Base-by-base conservation (phyloP, 2,113 vertebrate genomes). In the Andinoacara biseriatus region DNA sequence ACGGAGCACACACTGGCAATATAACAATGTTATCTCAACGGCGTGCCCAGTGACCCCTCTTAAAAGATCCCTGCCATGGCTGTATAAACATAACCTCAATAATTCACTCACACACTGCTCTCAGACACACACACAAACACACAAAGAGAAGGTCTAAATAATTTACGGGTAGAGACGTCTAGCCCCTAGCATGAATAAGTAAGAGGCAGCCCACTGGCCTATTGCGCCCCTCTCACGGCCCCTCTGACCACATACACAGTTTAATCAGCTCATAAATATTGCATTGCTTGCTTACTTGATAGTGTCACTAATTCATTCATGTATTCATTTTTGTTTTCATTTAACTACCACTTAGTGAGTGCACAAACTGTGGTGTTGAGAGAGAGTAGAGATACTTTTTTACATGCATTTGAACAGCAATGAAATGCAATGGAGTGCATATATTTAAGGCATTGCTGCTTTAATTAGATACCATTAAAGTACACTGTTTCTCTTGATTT, bases 201-300 rank as follows among this genome's bases (percentile, higher is more conserved):
- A 89, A 92, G 84, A 65, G 29, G 76, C 63, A 62, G 78, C 82
- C 78, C 74, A 87, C 78, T 82, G 84, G 77, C 87, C 87, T 74
- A 81, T 86, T 78, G 86, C 76, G 13, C n/a, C 67, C 86, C 63
- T 79, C 57, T 81, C 78, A 57, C 46, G 11, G 20, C 69, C 87
- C 38, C 38, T 49, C 67, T 83, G 84, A 82, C 90, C 86, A 65
- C 80, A 33, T 83, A 81, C 86, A 90, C 86, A 90, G 76, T 92
- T 91, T 91, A 94, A 93, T 95, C 91, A 90, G 72, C 60, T 89
- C 84, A 92, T 94, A 80, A 84, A 95, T 95, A 90, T 87, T 94
- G 75, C 88, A 90, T 52, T 11, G 49, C 61, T 89, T 91, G 84
- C 90, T 92, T 90, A 87, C 88, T 92, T 89, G 82, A 89, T 89